Conservation (phyloP, 2,113 vertebrate genomes). For the Cryptomyrus ogoouensis region DNA sequence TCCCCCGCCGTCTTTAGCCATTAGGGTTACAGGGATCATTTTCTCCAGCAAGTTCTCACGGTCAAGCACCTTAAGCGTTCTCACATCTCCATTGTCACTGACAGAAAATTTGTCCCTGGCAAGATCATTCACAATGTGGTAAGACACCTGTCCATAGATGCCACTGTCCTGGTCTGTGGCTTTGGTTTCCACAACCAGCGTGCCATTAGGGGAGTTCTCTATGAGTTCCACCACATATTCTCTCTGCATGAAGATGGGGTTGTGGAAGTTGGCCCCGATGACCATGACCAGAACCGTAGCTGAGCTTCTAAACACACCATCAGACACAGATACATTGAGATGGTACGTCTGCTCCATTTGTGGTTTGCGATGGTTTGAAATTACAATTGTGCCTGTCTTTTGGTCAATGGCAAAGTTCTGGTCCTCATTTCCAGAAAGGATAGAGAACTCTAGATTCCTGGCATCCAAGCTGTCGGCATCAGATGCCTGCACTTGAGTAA, state of each 20-base stretch:
- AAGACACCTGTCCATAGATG: constrained; percentile 71
- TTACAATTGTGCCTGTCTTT: constrained; percentile 70
- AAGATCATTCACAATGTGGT: constrained; percentile 87
- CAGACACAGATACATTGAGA: constrained; percentile 83
- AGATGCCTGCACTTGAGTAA: constrained; percentile 80
- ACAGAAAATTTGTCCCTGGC: constrained; percentile 86
- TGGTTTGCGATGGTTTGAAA: constrained; percentile 75
- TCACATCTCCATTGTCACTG: constrained; percentile 78
- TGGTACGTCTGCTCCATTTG: constrained; percentile 68
- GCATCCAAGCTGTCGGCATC: constrained; percentile 80
- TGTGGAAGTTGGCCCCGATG: constrained; percentile 84
- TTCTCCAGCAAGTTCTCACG: constrained; percentile 82
- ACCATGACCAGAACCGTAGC: constrained; percentile 71
- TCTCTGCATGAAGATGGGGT: constrained; percentile 76
- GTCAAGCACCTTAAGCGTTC: constrained; percentile 82
- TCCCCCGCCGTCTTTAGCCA: constrained; percentile 86
- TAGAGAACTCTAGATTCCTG: constrained; percentile 76
- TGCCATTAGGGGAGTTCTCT: constrained; percentile 80
- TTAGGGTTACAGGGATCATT: constrained; percentile 80
- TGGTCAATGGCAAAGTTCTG: constrained; percentile 83
- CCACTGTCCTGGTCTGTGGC: constrained; percentile 82
- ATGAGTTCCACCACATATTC: constrained; percentile 88
- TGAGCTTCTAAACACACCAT: constrained; percentile 88
- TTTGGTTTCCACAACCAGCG: constrained; percentile 73
- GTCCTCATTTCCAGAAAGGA: constrained; percentile 82